Evolutionary conservation across 2,797 vertebrate genomes (phyloP).

Genomic region (Acrossocheilus wenchowensis): DNA sequence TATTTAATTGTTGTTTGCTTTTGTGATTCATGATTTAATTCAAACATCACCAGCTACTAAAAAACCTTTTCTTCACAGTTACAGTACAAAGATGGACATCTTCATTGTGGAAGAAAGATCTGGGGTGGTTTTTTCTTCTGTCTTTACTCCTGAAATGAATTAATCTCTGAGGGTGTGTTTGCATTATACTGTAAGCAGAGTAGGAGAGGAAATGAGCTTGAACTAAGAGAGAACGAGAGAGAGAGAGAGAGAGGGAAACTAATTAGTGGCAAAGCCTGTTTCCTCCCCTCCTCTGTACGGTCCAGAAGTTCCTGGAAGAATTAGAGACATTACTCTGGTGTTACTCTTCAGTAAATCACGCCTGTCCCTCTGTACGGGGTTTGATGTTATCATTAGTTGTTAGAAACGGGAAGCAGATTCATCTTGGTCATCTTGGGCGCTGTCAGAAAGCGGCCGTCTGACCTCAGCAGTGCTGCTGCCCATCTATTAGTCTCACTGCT

Average conservation of each 20-base stretch:
- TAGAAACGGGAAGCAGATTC: slow-evolving; percentile 38
- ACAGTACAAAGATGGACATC: not conserved
- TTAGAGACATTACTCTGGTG: not conserved
- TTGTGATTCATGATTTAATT: not conserved
- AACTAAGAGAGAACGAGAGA: slow-evolving; percentile 51
- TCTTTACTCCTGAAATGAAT: slow-evolving; percentile 15
- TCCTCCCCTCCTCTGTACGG: slow-evolving; percentile 4
- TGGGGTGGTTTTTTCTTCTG: not conserved
- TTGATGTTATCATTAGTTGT: slow-evolving; percentile 42
- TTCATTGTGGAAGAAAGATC: not conserved
- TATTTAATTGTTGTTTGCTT: not conserved
- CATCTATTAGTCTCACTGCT: slow-evolving; percentile 56
- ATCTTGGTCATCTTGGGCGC: slow-evolving; percentile 27
- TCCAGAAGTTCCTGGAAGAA: slow-evolving; percentile 23
- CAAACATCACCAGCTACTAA: not conserved
- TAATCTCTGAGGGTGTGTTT: slow-evolving; percentile 59
- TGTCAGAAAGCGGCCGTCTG: slow-evolving; percentile 4
- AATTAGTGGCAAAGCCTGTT: slow-evolving; percentile 58
- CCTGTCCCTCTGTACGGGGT: not conserved
- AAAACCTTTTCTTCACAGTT: not conserved
- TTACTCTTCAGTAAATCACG: slow-evolving; percentile 24
- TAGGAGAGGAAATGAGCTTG: slow-evolving; percentile 51
- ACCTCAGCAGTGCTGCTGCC: slow-evolving; percentile 24
- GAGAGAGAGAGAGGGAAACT: slow-evolving; percentile 60
- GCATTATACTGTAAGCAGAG: slow-evolving; percentile 52